These are phyloP conservation scores for Hemicentrotus pulcherrimus DNA, from an alignment of 35 echinoderm and acorn worm species.

Conservation along the genomic window DNA sequence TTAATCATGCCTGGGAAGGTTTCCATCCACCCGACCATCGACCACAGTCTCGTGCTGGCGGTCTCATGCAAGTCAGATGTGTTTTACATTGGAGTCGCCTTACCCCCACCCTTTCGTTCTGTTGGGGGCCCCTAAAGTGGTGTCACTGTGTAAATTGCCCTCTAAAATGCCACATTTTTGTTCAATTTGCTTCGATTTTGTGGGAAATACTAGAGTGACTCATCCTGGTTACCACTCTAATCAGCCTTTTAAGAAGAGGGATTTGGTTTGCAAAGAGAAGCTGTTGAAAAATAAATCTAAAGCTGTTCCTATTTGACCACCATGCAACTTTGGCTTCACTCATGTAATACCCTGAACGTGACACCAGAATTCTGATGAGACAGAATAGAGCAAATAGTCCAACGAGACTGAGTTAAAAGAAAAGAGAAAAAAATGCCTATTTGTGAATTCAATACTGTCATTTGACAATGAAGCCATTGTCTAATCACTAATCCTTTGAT, in stretches of 20 bases:
- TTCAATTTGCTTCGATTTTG: slow-evolving; percentile 10
- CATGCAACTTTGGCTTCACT: background rate
- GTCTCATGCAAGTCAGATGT: slow-evolving; percentile 11
- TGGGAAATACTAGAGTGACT: background rate
- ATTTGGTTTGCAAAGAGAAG: slow-evolving; percentile 21
- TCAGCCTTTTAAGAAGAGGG: background rate
- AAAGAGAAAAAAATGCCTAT: background rate
- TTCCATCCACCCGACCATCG: background rate
- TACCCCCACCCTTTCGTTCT: background rate
- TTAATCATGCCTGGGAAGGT: slow-evolving; percentile 17
- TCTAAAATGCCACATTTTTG: background rate
- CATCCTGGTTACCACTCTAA: background rate
- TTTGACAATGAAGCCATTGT: background rate
- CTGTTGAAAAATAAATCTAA: background rate
- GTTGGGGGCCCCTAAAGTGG: slow-evolving; percentile 24
- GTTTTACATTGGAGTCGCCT: background rate
- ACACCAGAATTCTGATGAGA: too few species aligned
- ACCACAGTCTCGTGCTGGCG: slow-evolving; percentile 6
- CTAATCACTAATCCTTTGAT: background rate
- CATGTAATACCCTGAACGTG: background rate
- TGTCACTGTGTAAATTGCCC: slow-evolving; percentile 21
- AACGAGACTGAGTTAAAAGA: too few species aligned
- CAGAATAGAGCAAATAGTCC: too few species aligned
- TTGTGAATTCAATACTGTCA: background rate
- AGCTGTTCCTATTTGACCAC: background rate